Evolutionary conservation across 2,113 vertebrate genomes (phyloP).

Genomic region (Podarcis raffonei): DNA sequence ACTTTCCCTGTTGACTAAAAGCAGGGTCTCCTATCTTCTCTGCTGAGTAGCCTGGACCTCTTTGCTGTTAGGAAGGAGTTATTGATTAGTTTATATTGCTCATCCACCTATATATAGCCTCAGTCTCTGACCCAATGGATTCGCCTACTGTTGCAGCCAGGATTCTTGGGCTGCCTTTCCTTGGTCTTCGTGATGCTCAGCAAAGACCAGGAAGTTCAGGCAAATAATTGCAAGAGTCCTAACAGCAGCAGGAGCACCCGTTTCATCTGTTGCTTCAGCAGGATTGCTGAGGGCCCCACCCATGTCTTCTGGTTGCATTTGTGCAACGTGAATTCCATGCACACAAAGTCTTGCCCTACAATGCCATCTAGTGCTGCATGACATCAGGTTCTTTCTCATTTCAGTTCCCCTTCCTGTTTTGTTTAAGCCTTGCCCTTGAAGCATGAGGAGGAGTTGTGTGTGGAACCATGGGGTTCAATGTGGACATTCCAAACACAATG

Average conservation of each 20-base stretch:
- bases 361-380: neutral
- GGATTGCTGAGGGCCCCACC: neutral
- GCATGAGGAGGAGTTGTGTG: fast-evolving
- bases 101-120: neutral
- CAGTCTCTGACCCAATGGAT: neutral
- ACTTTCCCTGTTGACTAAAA: neutral
- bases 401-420: neutral
- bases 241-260: neutral
- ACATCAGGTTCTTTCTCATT: neutral
- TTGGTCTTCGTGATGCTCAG: neutral
- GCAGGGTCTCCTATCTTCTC: neutral
- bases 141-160: neutral
- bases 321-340: neutral
- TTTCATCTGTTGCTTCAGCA: too few species aligned
- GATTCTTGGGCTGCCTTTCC: neutral
- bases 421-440: fast-evolving
- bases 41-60: neutral
- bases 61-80: too few species aligned
- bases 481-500: fast-evolving
- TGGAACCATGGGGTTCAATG: fast-evolving
- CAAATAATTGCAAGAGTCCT: neutral
- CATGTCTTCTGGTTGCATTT: neutral
- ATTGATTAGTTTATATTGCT: neutral
- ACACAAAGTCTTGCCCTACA: neutral
- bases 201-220: neutral